These are phyloP conservation scores for Esox masquinongy DNA, from an alignment of 2,797 vertebrate species.

Conservation along the genomic window DNA sequence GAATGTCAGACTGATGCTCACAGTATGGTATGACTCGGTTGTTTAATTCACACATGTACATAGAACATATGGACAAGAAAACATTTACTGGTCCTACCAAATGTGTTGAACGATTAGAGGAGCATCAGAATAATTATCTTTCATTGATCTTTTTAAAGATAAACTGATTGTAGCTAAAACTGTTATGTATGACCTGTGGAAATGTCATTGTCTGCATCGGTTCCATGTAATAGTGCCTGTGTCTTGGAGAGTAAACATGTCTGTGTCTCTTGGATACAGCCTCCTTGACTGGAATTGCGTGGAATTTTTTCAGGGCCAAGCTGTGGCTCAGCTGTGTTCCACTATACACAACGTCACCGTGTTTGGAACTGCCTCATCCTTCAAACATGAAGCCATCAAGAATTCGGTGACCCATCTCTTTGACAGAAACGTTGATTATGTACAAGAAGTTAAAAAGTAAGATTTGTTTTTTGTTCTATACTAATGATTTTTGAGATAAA, in stretches of 20 bases:
- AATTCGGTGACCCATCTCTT: constrained; percentile 94
- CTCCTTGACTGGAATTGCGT: constrained; percentile 36
- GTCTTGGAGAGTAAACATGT: constrained; percentile 3
- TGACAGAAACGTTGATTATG: constrained; percentile 93
- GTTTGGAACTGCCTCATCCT: constrained; percentile 93
- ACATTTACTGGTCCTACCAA: neutral
- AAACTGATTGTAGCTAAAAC: neutral
- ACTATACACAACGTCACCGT: constrained; percentile 90
- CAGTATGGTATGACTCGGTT: neutral
- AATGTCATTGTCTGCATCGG: constrained; percentile 14
- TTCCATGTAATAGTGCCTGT: neutral
- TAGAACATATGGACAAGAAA: neutral
- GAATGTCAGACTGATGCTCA: neutral
- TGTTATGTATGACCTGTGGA: neutral
- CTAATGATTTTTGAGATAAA: neutral
- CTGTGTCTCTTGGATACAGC: constrained; percentile 16
- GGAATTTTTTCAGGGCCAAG: constrained; percentile 87
- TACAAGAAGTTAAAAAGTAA: constrained; percentile 98
- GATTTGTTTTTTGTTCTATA: constrained; percentile 20
- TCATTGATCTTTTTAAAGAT: neutral
- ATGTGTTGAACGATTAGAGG: neutral
- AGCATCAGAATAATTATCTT: neutral
- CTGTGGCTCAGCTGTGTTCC: constrained; percentile 95
- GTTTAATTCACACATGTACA: neutral
- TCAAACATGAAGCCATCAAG: constrained; percentile 96